Percentiles rank a stretch among this genome's conserved stretches.
Conservation (phyloP, 1,140 invertebrate genomes). For the Drosophila repletoides region DNA sequence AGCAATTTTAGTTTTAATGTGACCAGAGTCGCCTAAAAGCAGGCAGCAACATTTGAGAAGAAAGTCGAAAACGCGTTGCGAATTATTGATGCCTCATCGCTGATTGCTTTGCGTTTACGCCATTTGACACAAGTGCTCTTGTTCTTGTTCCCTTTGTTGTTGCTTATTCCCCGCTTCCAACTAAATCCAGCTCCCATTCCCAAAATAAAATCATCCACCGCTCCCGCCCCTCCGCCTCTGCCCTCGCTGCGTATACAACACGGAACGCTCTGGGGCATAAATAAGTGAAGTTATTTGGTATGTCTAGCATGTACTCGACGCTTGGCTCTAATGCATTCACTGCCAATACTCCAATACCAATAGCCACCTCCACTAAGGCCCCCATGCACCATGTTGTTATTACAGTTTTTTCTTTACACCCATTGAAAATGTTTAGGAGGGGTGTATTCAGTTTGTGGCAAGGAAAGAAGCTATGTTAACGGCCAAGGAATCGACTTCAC, state of each 20-base stretch:
- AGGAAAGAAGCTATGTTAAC: too few relatives aligned
- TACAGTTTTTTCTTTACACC: conserved; percentile 41
- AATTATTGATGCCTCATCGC: conserved; percentile 77
- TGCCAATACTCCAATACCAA: not conserved
- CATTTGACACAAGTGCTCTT: conserved; percentile 67
- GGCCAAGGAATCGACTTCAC: too few relatives aligned
- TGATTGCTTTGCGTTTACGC: conserved; percentile 73
- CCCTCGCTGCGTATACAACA: conserved; percentile 7
- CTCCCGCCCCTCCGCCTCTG: not conserved
- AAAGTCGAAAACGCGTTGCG: conserved; percentile 56
- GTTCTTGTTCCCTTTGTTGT: not conserved
- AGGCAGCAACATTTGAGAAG: not conserved
- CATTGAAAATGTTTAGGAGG: too few relatives aligned
- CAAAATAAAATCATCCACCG: not conserved
- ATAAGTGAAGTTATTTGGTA: conserved; percentile 77
- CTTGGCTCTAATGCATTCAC: conserved; percentile 3
- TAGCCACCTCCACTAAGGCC: not conserved
- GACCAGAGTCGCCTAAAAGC: conserved; percentile 36
- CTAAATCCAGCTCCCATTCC: not conserved
- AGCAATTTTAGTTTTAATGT: conserved; percentile 71
- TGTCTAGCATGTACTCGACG: conserved; percentile 60
- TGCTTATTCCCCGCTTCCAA: not conserved
- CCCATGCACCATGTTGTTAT: conserved; percentile 31
- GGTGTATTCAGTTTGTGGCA: too few relatives aligned
- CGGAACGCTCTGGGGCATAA: conserved; percentile 42